These are phyloP conservation scores for Cataglyphis hispanica DNA, from an alignment of 1,140 invertebrate species.

Conservation along the genomic window DNA sequence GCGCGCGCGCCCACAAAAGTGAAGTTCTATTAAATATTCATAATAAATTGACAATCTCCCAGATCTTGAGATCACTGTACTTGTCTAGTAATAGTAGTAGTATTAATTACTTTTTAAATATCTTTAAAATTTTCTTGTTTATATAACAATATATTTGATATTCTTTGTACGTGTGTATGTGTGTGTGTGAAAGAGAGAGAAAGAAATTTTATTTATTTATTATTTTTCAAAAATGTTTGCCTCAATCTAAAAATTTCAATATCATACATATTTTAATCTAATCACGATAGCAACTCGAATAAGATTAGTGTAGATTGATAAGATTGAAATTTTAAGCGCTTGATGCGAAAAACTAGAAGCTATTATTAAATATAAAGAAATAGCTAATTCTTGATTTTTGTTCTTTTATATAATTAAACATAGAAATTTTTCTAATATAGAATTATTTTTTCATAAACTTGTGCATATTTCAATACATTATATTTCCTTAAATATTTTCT, in stretches of 20 bases:
- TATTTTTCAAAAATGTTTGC: background rate
- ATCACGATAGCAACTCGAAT: constrained; percentile 17
- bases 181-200: too few relatives aligned
- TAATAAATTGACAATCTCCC: constrained; percentile 7
- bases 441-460: background rate
- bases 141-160: background rate
- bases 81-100: background rate
- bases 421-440: background rate
- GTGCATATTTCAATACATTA: background rate
- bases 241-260: background rate
- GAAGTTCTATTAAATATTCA: constrained; percentile 2
- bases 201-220: background rate
- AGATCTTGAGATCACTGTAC: background rate
- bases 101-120: too few relatives aligned
- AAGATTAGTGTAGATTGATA: background rate
- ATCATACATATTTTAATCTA: constrained; percentile 51
- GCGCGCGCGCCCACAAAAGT: too few relatives aligned
- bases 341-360: constrained; percentile 3
- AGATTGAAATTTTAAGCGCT: background rate
- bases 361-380: background rate
- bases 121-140: background rate
- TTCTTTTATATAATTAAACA: background rate
- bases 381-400: constrained; percentile 3
- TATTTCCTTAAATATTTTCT: background rate
- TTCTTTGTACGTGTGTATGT: too few relatives aligned